Percentiles rank a stretch among this genome's conserved stretches.
phyloP scores from a whole-genome alignment of 2,888 invertebrate genomes.

The Drosophila fungiperda region DNA sequence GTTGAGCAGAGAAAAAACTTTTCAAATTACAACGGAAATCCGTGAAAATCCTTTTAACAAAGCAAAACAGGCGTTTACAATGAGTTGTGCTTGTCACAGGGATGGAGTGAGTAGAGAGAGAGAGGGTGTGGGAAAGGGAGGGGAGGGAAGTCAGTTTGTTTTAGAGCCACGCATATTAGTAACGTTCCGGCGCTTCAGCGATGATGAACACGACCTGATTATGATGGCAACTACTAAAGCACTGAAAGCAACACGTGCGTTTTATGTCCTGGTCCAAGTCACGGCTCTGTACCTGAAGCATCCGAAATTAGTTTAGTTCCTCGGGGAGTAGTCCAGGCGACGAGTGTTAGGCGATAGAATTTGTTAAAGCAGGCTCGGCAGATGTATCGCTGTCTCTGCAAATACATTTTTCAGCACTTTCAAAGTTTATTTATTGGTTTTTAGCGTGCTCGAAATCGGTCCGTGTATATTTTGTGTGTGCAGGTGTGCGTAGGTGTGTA shows the following conservation, averaged over 20 bases:
- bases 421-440: slow-evolving; percentile 76
- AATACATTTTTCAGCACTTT: slow-evolving; percentile 61
- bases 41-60: slow-evolving; percentile 82
- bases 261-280: slow-evolving; percentile 40
- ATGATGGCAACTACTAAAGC: slow-evolving; percentile 35
- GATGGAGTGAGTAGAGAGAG: too few relatives aligned
- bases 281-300: slow-evolving; percentile 44
- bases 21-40: slow-evolving; percentile 82
- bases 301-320: slow-evolving; percentile 59
- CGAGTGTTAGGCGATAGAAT: background rate
- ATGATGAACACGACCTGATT: slow-evolving; percentile 58
- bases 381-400: slow-evolving; percentile 25
- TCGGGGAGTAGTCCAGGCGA: background rate
- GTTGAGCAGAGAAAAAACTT: slow-evolving; percentile 73
- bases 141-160: slow-evolving; percentile 4
- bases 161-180: slow-evolving; percentile 53
- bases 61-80: slow-evolving; percentile 63
- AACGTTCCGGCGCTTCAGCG: slow-evolving; percentile 45
- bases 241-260: slow-evolving; percentile 59
- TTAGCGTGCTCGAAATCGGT: slow-evolving; percentile 13
- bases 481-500: background rate
- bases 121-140: background rate
- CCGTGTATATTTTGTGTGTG: background rate
- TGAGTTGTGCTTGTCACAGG: background rate
- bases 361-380: background rate